These are phyloP conservation scores for Bedellia somnulentella DNA, from an alignment of 2,888 invertebrate genomes.

Conservation along the genomic window DNA sequence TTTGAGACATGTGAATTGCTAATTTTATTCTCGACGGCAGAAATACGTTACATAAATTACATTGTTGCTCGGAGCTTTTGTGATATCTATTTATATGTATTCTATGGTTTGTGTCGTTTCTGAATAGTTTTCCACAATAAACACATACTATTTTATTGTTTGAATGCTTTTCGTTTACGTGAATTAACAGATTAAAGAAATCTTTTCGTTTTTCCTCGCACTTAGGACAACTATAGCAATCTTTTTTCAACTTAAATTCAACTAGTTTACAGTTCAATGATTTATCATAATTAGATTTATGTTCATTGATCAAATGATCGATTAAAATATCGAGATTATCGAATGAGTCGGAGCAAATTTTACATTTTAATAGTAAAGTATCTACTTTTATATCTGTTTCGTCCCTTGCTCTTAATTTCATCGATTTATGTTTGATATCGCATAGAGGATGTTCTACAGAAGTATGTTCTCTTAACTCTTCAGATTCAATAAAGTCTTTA, in stretches of 20 bases:
- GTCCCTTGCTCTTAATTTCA: slow-evolving; percentile 28
- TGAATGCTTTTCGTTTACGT: slow-evolving; percentile 25
- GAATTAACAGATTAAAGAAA: slow-evolving; percentile 27
- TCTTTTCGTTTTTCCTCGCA: slow-evolving; percentile 23
- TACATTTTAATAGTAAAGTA: slow-evolving; percentile 24
- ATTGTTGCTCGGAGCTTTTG: slow-evolving; percentile 20
- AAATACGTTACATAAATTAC: slow-evolving; percentile 19
- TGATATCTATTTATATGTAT: slow-evolving; percentile 26
- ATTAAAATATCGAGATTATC: slow-evolving; percentile 20
- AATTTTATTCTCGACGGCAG: slow-evolving; percentile 21
- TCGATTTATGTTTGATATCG: slow-evolving; percentile 25
- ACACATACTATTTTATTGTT: slow-evolving; percentile 32
- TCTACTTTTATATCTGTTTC: slow-evolving; percentile 38
- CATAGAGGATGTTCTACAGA: slow-evolving; percentile 28
- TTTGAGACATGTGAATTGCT: slow-evolving; percentile 23
- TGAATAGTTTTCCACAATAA: slow-evolving; percentile 29
- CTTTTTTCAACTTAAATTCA: slow-evolving; percentile 24
- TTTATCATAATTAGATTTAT: slow-evolving; percentile 21
- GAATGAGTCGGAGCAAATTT: slow-evolving; percentile 21
- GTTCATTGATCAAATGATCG: slow-evolving; percentile 23
- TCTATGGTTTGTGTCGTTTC: slow-evolving; percentile 28
- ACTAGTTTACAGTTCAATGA: slow-evolving; percentile 21
- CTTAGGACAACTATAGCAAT: slow-evolving; percentile 28
- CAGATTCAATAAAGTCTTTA: slow-evolving; percentile 29
- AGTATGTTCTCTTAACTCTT: slow-evolving; percentile 30